A percentile compares a stretch with the other conserved stretches of the same genome.
These are phyloP conservation scores for Chloroceryle aenea DNA, from an alignment of 2,113 vertebrate species.

Conservation along the genomic window DNA sequence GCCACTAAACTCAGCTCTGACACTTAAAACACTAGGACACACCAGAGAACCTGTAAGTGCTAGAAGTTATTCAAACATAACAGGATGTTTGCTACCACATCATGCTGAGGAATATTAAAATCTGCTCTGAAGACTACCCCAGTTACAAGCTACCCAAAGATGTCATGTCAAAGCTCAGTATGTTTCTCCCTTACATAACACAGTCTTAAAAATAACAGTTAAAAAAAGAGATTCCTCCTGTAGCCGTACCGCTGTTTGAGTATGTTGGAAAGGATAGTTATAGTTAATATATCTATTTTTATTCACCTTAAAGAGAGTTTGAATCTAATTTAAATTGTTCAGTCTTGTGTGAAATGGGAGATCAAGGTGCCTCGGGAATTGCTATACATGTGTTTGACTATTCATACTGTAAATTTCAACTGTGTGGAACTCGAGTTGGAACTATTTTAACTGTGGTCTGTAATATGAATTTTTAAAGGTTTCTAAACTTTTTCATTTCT, in stretches of 20 bases:
- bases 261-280: background rate
- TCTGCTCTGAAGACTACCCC: background rate
- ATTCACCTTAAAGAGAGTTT: slow-evolving; percentile 35
- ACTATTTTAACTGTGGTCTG: slow-evolving; percentile 27
- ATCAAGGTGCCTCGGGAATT: background rate
- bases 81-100: background rate
- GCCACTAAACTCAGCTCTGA: background rate
- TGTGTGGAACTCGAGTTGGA: slow-evolving; percentile 32
- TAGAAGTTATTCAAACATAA: background rate
- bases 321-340: slow-evolving; percentile 52
- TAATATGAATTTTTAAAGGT: slow-evolving; percentile 33
- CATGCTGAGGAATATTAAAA: background rate
- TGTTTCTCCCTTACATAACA: background rate
- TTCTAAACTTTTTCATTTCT: slow-evolving; percentile 38
- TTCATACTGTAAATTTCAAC: slow-evolving; percentile 32
- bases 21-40: background rate
- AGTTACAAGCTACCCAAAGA: background rate
- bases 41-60: background rate
- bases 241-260: background rate
- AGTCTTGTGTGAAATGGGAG: slow-evolving; percentile 1
- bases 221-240: background rate
- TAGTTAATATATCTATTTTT: slow-evolving; percentile 47
- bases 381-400: background rate
- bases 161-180: background rate
- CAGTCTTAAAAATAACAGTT: background rate